Conservation (phyloP, 2,888 invertebrate genomes). For the Pterobdella sp. region DNA sequence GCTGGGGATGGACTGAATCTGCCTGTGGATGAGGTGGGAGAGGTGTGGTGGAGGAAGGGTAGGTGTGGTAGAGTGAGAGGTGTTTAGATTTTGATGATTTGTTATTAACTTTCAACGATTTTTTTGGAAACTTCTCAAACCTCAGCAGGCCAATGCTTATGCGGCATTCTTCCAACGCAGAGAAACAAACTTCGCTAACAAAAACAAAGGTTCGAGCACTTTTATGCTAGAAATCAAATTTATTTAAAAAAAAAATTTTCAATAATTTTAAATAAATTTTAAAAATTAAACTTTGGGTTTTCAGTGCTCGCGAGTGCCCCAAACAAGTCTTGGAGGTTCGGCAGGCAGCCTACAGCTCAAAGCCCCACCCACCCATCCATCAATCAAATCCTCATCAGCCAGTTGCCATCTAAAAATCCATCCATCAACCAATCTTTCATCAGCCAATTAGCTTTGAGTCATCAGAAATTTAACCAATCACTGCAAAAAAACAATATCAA, state of each 20-base stretch:
- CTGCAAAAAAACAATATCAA: neutral
- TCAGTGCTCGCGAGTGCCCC: too few species aligned
- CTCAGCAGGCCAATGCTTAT: too few species aligned
- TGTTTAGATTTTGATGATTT: neutral
- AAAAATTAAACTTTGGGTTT: too few species aligned
- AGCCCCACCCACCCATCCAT: neutral
- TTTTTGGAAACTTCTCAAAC: neutral
- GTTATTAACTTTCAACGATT: neutral
- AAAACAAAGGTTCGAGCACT: neutral
- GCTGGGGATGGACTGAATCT: slow-evolving; percentile 5
- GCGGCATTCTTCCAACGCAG: neutral
- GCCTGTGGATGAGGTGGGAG: neutral
- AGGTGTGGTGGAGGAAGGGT: neutral
- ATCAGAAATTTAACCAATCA: slow-evolving; percentile 2
- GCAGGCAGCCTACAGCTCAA: neutral
- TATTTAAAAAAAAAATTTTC: neutral
- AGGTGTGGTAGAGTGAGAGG: neutral
- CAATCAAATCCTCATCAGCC: neutral
- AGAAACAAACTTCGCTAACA: neutral
- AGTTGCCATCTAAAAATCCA: neutral
- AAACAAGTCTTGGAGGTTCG: too few species aligned
- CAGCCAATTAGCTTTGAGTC: slow-evolving; percentile 10
- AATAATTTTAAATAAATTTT: neutral
- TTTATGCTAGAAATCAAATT: too few species aligned
- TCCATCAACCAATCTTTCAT: slow-evolving; percentile 9